These are phyloP conservation scores for Napeogenes inachia DNA, from an alignment of 2,888 invertebrate species.

Conservation along the genomic window DNA sequence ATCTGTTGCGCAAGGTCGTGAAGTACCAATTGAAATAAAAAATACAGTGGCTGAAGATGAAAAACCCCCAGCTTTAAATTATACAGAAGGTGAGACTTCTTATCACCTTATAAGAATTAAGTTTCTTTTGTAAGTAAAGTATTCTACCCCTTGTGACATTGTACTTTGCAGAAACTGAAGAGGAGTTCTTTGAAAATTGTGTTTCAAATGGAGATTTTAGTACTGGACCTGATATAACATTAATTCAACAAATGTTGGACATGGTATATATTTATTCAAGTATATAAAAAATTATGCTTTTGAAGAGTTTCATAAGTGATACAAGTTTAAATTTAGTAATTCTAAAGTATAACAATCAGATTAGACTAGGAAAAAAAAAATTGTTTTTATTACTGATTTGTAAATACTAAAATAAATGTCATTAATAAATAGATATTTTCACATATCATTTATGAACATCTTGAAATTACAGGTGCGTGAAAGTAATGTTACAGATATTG, in stretches of 20 bases:
- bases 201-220: slow-evolving; percentile 34
- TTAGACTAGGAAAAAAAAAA: too few species aligned
- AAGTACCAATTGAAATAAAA: slow-evolving; percentile 42
- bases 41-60: slow-evolving; percentile 34
- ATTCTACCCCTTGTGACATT: neutral
- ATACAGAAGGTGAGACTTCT: slow-evolving; percentile 43
- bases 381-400: too few species aligned
- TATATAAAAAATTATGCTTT: too few species aligned
- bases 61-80: slow-evolving; percentile 38
- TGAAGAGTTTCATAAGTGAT: neutral
- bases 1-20: slow-evolving; percentile 48
- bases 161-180: slow-evolving; percentile 48
- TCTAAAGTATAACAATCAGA: too few species aligned
- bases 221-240: slow-evolving; percentile 42
- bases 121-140: too few species aligned
- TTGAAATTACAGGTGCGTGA: slow-evolving; percentile 42
- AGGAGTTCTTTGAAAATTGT: slow-evolving; percentile 39
- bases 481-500: slow-evolving; percentile 17
- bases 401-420: neutral
- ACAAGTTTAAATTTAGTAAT: neutral
- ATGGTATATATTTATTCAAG: slow-evolving; percentile 39
- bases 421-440: neutral
- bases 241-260: slow-evolving; percentile 51
- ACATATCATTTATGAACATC: neutral
- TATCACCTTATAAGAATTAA: too few species aligned